Percentiles rank a stretch among this genome's conserved stretches.
These are phyloP conservation scores for Papilio glaucus DNA, from an alignment of 1,140 invertebrate species.

Conservation along the genomic window DNA sequence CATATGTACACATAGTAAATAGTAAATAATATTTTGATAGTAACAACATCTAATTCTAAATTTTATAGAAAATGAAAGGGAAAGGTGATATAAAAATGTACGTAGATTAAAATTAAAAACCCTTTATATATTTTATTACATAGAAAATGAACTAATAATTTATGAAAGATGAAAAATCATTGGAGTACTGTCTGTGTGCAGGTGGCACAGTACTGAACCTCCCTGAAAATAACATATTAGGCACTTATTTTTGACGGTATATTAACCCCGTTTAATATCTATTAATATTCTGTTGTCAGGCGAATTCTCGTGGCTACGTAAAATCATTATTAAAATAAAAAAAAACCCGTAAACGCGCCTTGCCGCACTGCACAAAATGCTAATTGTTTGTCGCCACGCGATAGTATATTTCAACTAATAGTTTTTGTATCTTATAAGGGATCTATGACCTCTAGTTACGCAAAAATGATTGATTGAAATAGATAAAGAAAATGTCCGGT, in stretches of 20 bases:
- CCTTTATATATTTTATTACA: too few species aligned
- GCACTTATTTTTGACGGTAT: not conserved
- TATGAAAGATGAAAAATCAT: too few species aligned
- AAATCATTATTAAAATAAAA: constrained; percentile 11
- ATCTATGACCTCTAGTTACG: not conserved
- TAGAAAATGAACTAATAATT: too few species aligned
- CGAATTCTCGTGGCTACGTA: constrained; percentile 1
- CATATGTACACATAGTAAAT: too few species aligned
- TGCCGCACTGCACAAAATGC: constrained; percentile 10
- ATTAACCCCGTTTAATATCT: not conserved
- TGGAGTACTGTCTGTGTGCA: too few species aligned
- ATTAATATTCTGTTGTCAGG: constrained; percentile 5
- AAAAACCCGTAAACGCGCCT: constrained; percentile 9
- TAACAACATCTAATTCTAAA: too few species aligned
- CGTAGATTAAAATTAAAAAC: too few species aligned
- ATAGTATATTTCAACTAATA: constrained; percentile 8
- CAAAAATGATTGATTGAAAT: constrained; percentile 10
- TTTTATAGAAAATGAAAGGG: too few species aligned
- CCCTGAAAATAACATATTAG: not conserved
- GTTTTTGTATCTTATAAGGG: not conserved
- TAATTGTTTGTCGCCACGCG: constrained; percentile 15
- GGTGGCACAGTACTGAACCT: too few species aligned
- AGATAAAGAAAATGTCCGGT: too few species aligned
- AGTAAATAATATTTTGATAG: too few species aligned
- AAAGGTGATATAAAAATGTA: too few species aligned